Evolutionary conservation across 2,797 vertebrate species (phyloP), one percentile per base, ranked within the genome.

Genomic region (Falco naumanni): DNA sequence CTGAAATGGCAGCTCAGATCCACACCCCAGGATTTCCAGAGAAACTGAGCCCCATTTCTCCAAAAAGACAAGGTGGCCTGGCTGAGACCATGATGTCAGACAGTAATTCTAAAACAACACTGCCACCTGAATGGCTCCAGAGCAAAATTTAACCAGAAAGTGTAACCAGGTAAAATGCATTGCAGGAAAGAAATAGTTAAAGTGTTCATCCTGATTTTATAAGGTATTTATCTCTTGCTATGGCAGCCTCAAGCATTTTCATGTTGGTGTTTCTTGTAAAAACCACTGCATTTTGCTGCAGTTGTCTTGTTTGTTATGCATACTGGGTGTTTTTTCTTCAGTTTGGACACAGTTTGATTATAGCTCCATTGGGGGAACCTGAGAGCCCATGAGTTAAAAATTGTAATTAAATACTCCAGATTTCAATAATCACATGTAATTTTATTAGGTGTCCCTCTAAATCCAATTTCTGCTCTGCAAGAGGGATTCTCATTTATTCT

Each of bases 391-490:
- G 84, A 69, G 78, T 92, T 95, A 89, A 94, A 94, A 96, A 64
- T 19, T 71, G 47, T 61, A 89, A 92, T 93, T 87, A 90, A 95
- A 89, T 89, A 91, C 61, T 91, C 57, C 63, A 69, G 57, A 85
- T 69, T 94, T 80, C 81, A 91, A 65, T 92, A 93, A 93, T 87
- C 60, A 80, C 43, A 75, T 75, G 45, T 83, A 94, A 96, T 89
- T 87, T 87, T 95, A 92, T 85, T 87, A 92, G 37, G 28, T 81
- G n/a, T 22, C 34, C 26, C 29, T 69, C 72, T 96, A 82, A 90
- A 91, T 76, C 81, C 54, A 87, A 93, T 96, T 96, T 95, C 57
- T 91, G 50, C 78, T 95, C 61, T 61, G 61, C 16, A 2, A 94
- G 80, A 50, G 70, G 45, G 70, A 87, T 81, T 93, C 63, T 90